Percentiles rank a stretch among this genome's conserved stretches.
These are phyloP conservation scores for Ophonus ardosiacus DNA, from an alignment of 2,888 invertebrate species.

Conservation along the genomic window DNA sequence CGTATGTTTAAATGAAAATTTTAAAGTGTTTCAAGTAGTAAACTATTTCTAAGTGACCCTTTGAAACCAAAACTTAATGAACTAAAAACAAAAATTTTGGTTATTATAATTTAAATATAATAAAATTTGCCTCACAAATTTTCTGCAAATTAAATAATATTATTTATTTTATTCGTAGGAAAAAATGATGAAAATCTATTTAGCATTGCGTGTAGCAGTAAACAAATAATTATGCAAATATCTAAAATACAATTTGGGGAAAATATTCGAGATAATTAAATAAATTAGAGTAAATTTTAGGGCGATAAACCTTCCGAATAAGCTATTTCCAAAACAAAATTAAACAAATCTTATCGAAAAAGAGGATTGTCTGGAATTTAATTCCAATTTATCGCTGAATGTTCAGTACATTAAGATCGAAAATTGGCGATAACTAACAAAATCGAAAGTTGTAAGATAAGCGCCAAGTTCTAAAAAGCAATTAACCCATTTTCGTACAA, in stretches of 20 bases:
- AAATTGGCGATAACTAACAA: constrained; percentile 52
- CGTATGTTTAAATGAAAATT: too few relatives aligned
- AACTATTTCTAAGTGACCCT: too few relatives aligned
- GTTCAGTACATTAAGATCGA: constrained; percentile 54
- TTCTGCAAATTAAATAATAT: too few relatives aligned
- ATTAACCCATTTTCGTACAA: constrained; percentile 55
- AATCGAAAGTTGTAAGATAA: constrained; percentile 51
- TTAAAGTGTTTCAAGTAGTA: too few relatives aligned
- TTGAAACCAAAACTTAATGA: too few relatives aligned
- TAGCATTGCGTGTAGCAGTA: not conserved
- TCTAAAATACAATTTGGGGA: not conserved
- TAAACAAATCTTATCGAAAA: constrained; percentile 37
- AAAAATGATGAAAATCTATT: not conserved
- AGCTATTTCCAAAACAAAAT: constrained; percentile 19
- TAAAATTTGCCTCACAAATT: too few relatives aligned
- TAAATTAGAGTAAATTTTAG: constrained; percentile 30
- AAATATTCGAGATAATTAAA: constrained; percentile 8
- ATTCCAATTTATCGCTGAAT: constrained; percentile 40
- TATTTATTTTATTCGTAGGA: not conserved
- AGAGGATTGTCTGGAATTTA: not conserved
- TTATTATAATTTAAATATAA: too few relatives aligned
- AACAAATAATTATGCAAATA: not conserved
- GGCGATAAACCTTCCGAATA: not conserved
- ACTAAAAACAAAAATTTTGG: too few relatives aligned
- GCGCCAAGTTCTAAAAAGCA: constrained; percentile 44